Evolutionary conservation across 2,888 invertebrate genomes (phyloP).

Genomic region (Hypomecis punctinalis): DNA sequence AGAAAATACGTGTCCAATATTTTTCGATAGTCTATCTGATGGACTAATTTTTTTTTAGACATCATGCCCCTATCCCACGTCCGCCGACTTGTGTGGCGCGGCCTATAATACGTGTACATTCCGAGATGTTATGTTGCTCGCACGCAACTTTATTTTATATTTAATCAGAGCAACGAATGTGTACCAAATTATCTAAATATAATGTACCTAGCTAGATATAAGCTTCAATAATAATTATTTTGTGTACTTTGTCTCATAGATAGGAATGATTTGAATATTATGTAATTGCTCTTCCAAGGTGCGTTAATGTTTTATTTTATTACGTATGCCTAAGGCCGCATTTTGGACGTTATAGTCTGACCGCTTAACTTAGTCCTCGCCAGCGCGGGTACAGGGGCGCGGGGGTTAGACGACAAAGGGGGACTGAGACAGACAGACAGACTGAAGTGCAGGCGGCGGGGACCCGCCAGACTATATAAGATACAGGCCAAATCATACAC

Average conservation of each 20-base stretch:
- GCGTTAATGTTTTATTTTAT: conserved; percentile 24
- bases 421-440: too few species aligned
- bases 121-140: conserved; percentile 74
- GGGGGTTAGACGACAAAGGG: too few species aligned
- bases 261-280: conserved; percentile 43
- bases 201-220: conserved; percentile 77
- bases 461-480: too few species aligned
- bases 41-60: too few species aligned
- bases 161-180: conserved; percentile 81
- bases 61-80: too few species aligned
- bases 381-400: too few species aligned
- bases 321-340: background rate
- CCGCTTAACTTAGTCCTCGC: too few species aligned
- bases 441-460: too few species aligned
- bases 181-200: conserved; percentile 81
- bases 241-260: conserved; percentile 55
- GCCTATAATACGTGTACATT: conserved; percentile 72
- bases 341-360: background rate
- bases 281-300: conserved; percentile 39
- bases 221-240: conserved; percentile 63
- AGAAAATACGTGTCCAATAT: too few species aligned
- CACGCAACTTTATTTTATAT: conserved; percentile 55
- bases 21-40: too few species aligned
- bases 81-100: too few species aligned
- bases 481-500: too few species aligned